These are phyloP conservation scores for Odontomyia ornata DNA, from an alignment of 2,888 invertebrate species.

Conservation along the genomic window DNA sequence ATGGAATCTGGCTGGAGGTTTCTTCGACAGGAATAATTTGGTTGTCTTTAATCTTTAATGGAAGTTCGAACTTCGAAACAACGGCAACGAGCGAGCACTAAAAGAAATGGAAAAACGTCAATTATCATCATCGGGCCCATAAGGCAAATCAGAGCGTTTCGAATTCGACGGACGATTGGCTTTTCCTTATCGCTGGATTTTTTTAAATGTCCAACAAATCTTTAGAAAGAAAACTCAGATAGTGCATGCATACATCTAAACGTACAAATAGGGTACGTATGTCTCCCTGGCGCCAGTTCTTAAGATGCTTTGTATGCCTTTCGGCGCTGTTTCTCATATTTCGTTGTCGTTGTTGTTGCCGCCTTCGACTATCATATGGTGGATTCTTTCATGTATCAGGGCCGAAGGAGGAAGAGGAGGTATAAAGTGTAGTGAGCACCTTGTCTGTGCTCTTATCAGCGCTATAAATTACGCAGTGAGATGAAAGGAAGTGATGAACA, in stretches of 20 bases:
- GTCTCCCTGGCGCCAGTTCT: slow-evolving; percentile 36
- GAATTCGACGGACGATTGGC: slow-evolving; percentile 9
- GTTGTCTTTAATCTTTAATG: slow-evolving; percentile 34
- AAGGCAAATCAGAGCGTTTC: slow-evolving; percentile 25
- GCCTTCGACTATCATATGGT: too few relatives aligned
- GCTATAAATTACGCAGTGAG: slow-evolving; percentile 38
- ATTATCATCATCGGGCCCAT: slow-evolving; percentile 20
- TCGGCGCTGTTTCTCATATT: slow-evolving; percentile 12
- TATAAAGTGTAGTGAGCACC: neutral
- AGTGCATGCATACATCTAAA: too few relatives aligned
- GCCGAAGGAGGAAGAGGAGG: neutral
- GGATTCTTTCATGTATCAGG: neutral
- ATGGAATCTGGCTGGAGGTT: slow-evolving; percentile 9
- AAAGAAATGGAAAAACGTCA: slow-evolving; percentile 37
- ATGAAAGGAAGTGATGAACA: slow-evolving; percentile 42
- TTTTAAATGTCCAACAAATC: neutral
- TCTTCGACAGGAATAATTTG: slow-evolving; percentile 4
- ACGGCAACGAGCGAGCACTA: neutral
- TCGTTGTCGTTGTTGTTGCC: neutral
- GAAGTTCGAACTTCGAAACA: neutral
- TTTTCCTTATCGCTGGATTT: slow-evolving; percentile 30
- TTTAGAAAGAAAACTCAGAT: slow-evolving; percentile 25
- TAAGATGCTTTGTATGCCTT: slow-evolving; percentile 22
- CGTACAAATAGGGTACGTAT: neutral
- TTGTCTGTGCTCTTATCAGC: slow-evolving; percentile 40